phyloP scores from a whole-genome alignment of 2,797 vertebrate species.

The Atherinosoma microstoma region DNA sequence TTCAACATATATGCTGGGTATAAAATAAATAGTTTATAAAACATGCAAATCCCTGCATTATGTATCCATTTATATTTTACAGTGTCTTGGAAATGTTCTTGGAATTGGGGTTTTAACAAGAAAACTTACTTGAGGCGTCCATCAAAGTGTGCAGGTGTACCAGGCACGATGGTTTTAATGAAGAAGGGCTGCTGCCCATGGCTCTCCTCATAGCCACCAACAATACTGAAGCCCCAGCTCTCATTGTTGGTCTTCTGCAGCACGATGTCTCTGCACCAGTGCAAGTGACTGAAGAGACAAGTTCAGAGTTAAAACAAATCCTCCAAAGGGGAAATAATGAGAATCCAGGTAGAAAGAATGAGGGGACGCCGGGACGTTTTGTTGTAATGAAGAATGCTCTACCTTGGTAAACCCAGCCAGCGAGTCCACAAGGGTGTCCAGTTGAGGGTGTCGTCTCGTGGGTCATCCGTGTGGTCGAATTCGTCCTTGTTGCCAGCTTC shows the following conservation, averaged over 20 bases:
- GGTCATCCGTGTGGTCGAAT: conserved; percentile 75
- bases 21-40: too few relatives aligned
- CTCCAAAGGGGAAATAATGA: neutral
- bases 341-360: neutral
- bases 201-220: conserved; percentile 93
- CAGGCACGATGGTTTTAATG: conserved; percentile 96
- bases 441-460: conserved; percentile 83
- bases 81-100: neutral
- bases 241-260: conserved; percentile 91
- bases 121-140: conserved; percentile 89
- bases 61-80: neutral
- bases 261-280: conserved; percentile 92
- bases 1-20: too few relatives aligned
- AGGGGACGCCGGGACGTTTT: neutral
- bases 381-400: neutral
- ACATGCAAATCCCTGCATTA: neutral
- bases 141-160: conserved; percentile 91
- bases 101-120: neutral
- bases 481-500: conserved; percentile 73
- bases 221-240: conserved; percentile 97
- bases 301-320: neutral
- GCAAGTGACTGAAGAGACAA: conserved; percentile 84
- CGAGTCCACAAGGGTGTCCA: conserved; percentile 92
- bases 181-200: conserved; percentile 94
- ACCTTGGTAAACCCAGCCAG: conserved; percentile 93